Evolutionary conservation across 2,113 vertebrate species (phyloP).

Genomic region (Atractosteus spatula): DNA sequence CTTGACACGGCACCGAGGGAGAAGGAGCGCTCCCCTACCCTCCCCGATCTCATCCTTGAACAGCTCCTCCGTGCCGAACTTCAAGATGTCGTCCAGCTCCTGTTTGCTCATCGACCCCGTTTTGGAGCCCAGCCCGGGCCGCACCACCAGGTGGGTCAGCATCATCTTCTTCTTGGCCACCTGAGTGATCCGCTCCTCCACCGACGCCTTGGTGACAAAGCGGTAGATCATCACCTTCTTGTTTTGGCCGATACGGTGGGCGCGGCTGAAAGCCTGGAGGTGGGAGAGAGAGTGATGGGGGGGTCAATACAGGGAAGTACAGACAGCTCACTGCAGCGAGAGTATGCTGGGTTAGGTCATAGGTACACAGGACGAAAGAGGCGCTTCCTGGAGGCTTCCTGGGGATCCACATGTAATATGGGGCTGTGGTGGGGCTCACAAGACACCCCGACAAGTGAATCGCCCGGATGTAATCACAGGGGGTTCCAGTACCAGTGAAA

Average conservation of each 20-base stretch:
- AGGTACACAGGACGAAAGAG: too few species aligned
- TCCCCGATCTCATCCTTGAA: conserved; percentile 92
- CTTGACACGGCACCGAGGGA: background rate
- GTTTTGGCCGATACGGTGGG: conserved; percentile 96
- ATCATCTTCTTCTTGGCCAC: conserved; percentile 99
- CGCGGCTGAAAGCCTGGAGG: conserved; percentile 90
- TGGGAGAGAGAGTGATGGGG: background rate
- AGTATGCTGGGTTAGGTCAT: too few species aligned
- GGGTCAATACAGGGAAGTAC: background rate
- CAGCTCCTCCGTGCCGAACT: conserved; percentile 94
- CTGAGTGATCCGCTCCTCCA: conserved; percentile 96
- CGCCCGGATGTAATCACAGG: background rate
- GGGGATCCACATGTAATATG: too few species aligned
- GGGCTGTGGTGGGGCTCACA: too few species aligned
- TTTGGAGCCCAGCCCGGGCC: conserved; percentile 92
- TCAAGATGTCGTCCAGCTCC: conserved; percentile 96
- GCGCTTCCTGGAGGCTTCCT: too few species aligned
- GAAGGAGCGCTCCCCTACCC: conserved; percentile 49
- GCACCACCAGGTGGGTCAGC: conserved; percentile 94
- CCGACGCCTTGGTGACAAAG: conserved; percentile 95
- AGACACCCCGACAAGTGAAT: too few species aligned
- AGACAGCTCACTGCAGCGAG: background rate
- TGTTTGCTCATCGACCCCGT: conserved; percentile 98
- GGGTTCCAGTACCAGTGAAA: background rate
- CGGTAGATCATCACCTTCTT: conserved; percentile 99